Conservation (phyloP, 2,888 invertebrate species). For the Trissolcus japonicus region DNA sequence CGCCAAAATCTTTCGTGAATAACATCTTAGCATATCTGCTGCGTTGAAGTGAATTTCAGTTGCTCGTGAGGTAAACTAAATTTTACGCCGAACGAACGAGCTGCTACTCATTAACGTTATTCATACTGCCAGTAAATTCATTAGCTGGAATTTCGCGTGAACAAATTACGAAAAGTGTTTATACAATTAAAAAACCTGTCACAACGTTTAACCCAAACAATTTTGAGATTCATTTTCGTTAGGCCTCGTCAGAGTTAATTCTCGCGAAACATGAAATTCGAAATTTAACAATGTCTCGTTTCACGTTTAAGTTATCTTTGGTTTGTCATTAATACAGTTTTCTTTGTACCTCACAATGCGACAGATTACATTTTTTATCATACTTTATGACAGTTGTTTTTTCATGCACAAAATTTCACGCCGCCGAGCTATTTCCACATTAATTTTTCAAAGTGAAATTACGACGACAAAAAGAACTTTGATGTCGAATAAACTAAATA, state of each 20-base stretch:
- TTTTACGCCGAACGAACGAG: constrained; percentile 47
- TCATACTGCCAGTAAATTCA: constrained; percentile 50
- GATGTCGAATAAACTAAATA: background rate
- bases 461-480: background rate
- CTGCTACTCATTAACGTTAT: constrained; percentile 52
- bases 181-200: constrained; percentile 38
- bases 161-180: constrained; percentile 24
- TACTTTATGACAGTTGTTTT: background rate
- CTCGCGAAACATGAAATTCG: background rate
- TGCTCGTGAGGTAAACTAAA: constrained; percentile 51
- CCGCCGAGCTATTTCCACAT: background rate
- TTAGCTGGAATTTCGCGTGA: constrained; percentile 40
- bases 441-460: constrained; percentile 11
- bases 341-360: background rate
- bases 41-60: constrained; percentile 55
- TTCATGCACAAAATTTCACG: background rate
- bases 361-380: constrained; percentile 1
- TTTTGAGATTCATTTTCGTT: background rate
- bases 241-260: background rate
- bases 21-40: constrained; percentile 57
- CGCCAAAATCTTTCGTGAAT: constrained; percentile 43
- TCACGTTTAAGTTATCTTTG: background rate
- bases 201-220: background rate
- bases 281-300: background rate
- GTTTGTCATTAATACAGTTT: background rate